Conservation (phyloP, 2,888 invertebrate genomes). For the Neocrepidodera transversa region DNA sequence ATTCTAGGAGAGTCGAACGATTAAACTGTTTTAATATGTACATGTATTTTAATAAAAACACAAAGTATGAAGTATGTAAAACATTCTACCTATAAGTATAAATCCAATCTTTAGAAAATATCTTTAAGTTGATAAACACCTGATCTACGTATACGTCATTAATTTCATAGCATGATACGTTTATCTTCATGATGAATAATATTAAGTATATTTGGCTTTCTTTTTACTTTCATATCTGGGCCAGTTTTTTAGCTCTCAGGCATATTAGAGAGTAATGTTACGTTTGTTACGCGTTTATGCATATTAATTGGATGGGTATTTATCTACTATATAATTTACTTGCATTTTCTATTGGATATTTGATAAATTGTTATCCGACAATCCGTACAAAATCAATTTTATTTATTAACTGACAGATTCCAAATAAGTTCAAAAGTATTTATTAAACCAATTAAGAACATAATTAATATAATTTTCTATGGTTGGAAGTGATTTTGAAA, state of each 20-base stretch:
- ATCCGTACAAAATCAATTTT: no score
- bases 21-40: no score
- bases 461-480: no score
- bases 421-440: no score
- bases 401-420: no score
- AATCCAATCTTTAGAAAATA: not conserved
- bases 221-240: constrained; percentile 6
- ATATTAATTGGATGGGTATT: not conserved
- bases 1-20: no score
- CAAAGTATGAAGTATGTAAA: no score
- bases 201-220: constrained; percentile 11
- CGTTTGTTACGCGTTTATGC: not conserved
- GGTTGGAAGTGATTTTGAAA: no score
- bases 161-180: constrained; percentile 18
- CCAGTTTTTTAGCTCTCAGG: not conserved
- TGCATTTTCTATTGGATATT: not conserved
- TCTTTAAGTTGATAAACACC: no score
- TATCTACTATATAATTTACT: not conserved
- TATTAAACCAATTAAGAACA: no score
- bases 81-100: not conserved
- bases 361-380: no score
- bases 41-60: no score
- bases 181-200: constrained; percentile 1
- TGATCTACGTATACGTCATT: not conserved
- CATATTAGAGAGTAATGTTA: not conserved